Base-by-base conservation (phyloP, 1,140 invertebrate species). In the Heliconius hermathena region DNA sequence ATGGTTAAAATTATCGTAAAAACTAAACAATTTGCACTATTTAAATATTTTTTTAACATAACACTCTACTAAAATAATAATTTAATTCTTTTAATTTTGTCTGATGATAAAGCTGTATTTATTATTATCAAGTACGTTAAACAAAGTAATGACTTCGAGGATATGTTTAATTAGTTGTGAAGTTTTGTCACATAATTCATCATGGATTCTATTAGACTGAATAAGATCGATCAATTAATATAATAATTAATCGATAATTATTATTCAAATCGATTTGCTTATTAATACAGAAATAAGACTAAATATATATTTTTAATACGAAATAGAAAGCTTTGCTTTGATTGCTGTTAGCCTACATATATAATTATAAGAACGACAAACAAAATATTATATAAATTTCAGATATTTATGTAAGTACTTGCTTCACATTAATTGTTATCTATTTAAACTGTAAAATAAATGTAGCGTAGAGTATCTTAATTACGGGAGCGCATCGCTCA, bases 401-500 rank as follows among this genome's bases (percentile, higher is more conserved):
- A n/a, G 49, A 2, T 18, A 22, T 22, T 11, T 26, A 22, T 11
- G 11, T 66, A 13, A 8, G 13, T 5, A 22, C 6, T 22, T 36
- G n/a, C n/a, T 57, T 57, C n/a, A n/a, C 8, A 57, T 57, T 22
- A n/a, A 57, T 22, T 57, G 0, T 57, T 22, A 57, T 9, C 20
- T 57, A 57, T 57, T 20, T 3, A 13, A 26, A 16, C 11, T 66
- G 60, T 66, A 74, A 57, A 54, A 57, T 57, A 54, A 57, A 49
- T 54, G 41, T 52, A 73, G 8, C 49, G 49, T 54, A 66, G 22
- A 29, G 74, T 73, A 80, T 76, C 79, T 73, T 80, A 38, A 80
- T 80, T 80, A 80, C 38, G 49, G 54, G 71, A 73, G 54, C 52
- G 71, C 74, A 29, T 76, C 79, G 49, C 66, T 71, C 74, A 76